These are phyloP conservation scores for Ditylenchus weischeri DNA, from an alignment of 2,888 invertebrate species.

Conservation along the genomic window DNA sequence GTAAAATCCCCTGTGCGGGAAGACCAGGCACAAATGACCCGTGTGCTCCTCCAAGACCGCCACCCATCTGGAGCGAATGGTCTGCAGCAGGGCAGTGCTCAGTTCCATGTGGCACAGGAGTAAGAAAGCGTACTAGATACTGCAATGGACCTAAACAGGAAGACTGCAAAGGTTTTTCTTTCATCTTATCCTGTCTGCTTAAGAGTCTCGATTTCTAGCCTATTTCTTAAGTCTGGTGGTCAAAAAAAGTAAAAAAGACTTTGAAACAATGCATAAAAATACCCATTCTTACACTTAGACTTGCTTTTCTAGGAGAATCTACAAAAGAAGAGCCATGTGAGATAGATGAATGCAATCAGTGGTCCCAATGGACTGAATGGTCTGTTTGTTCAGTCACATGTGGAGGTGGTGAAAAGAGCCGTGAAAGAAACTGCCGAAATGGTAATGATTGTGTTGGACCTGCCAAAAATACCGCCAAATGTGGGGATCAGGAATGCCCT, in stretches of 20 bases:
- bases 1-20: constrained; percentile 1
- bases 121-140: constrained; percentile 46
- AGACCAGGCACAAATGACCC: constrained; percentile 17
- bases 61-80: constrained; percentile 25
- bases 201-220: too few relatives aligned
- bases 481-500: not conserved
- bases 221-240: too few relatives aligned
- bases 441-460: constrained; percentile 29
- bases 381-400: constrained; percentile 3
- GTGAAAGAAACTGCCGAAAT: constrained; percentile 29
- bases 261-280: too few relatives aligned
- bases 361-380: constrained; percentile 2
- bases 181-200: too few relatives aligned
- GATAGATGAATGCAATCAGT: constrained; percentile 1
- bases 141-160: constrained; percentile 37
- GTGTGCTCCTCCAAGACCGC: constrained; percentile 18
- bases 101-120: constrained; percentile 54
- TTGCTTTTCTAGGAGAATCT: constrained; percentile 1
- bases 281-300: too few relatives aligned
- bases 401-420: constrained; percentile 25
- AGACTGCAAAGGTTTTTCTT: constrained; percentile 2
- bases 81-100: constrained; percentile 39
- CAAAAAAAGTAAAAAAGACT: too few relatives aligned
- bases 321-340: constrained; percentile 11
- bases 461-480: constrained; percentile 20